Percentiles rank a stretch among this genome's conserved stretches.
Conservation (phyloP, 2,113 vertebrate species). For the Chrysochloris asiatica region DNA sequence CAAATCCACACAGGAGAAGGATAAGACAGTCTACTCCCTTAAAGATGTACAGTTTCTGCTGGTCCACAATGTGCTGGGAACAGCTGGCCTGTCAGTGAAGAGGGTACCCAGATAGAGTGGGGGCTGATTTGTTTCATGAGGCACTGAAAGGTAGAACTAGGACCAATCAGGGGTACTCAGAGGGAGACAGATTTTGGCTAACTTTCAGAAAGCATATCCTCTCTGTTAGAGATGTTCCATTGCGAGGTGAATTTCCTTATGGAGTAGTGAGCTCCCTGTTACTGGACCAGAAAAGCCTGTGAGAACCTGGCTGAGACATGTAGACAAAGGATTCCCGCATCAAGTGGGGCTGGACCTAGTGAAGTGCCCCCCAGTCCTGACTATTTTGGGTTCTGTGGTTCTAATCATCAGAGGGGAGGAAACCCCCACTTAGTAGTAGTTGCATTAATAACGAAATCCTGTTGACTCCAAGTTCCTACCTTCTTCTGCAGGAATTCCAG, state of each 20-base stretch:
- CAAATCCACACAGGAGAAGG: too few relatives aligned
- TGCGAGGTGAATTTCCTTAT: accelerated
- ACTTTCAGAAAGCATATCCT: too few relatives aligned
- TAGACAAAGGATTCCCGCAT: not conserved
- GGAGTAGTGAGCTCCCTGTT: not conserved
- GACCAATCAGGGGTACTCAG: not conserved
- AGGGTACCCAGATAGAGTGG: not conserved
- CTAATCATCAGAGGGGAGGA: not conserved
- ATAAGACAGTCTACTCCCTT: too few relatives aligned
- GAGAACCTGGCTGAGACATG: not conserved
- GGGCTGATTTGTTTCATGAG: not conserved
- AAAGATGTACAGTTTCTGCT: too few relatives aligned
- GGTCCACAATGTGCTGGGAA: not conserved
- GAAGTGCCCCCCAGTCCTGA: not conserved
- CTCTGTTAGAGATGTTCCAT: not conserved
- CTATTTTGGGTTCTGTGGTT: not conserved
- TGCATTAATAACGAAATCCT: accelerated
- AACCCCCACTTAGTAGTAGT: accelerated
- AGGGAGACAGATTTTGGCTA: not conserved
- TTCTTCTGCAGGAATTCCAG: not conserved
- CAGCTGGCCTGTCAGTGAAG: too few relatives aligned
- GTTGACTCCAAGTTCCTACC: not conserved
- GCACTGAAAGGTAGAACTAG: not conserved
- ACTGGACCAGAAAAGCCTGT: not conserved
- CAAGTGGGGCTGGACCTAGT: too few relatives aligned